phyloP scores from a whole-genome alignment of 2,797 vertebrate species.

The Melanotaenia maccullochi region DNA sequence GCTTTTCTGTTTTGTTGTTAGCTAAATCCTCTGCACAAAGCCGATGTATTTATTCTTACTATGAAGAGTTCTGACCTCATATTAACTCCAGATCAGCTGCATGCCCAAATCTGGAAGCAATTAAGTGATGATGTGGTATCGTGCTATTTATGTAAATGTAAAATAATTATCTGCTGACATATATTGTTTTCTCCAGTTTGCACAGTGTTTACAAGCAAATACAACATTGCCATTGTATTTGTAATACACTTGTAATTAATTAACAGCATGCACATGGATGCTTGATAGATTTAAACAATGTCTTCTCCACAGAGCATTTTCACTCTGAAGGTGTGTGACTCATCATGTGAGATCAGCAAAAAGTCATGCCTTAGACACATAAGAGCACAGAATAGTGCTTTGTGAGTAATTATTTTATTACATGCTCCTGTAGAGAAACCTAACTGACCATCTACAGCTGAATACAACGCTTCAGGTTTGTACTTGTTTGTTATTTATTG shows the following conservation, averaged over 20 bases:
- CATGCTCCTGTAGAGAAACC: neutral
- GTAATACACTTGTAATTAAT: conserved; percentile 5
- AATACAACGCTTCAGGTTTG: conserved; percentile 7
- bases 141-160: conserved; percentile 2
- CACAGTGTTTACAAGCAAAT: conserved; percentile 12
- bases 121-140: neutral
- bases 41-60: neutral
- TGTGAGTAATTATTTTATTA: conserved; percentile 1
- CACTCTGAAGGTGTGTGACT: conserved; percentile 26
- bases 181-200: conserved; percentile 4
- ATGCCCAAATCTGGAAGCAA: neutral
- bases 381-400: neutral
- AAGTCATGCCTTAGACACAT: neutral
- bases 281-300: conserved; percentile 17
- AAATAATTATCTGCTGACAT: neutral
- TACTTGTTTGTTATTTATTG: conserved; percentile 27
- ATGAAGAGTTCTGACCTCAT: neutral
- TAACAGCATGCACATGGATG: conserved; percentile 3
- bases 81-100: conserved; percentile 1
- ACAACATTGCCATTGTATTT: conserved; percentile 21
- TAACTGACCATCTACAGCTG: neutral
- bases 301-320: conserved; percentile 26
- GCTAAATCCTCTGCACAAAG: neutral
- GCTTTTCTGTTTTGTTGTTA: conserved; percentile 3
- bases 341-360: conserved; percentile 28